Evolutionary conservation across 2,888 invertebrate genomes (phyloP).

Genomic region (Drosophila eohydei): DNA sequence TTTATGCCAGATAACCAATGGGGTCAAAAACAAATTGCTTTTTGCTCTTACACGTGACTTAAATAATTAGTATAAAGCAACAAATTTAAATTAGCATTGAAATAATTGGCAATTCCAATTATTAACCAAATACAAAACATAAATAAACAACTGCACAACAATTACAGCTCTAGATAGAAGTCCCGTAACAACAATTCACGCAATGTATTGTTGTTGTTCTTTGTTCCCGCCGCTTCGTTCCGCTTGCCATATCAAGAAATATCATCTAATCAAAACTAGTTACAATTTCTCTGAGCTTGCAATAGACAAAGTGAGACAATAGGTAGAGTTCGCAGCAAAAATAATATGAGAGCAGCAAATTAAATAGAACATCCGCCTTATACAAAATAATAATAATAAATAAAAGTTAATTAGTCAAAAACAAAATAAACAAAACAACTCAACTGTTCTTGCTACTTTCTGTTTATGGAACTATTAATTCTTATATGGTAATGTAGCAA

Average conservation of each 20-base stretch:
- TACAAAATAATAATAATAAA: conserved; percentile 6
- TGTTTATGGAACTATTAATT: conserved; percentile 39
- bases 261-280: conserved; percentile 49
- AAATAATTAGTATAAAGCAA: conserved; percentile 16
- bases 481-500: conserved; percentile 36
- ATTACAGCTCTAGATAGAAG: conserved; percentile 37
- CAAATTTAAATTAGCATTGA: conserved; percentile 19
- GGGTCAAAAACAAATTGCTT: conserved; percentile 11
- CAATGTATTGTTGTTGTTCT: conserved; percentile 14
- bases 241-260: conserved; percentile 28
- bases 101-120: conserved; percentile 31
- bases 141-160: conserved; percentile 40
- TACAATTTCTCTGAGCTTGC: conserved; percentile 34
- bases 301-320: conserved; percentile 28
- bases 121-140: conserved; percentile 24
- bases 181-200: conserved; percentile 17
- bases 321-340: conserved; percentile 12
- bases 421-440: neutral
- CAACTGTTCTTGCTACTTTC: conserved; percentile 14
- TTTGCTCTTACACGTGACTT: conserved; percentile 1
- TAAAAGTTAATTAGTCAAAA: conserved; percentile 3
- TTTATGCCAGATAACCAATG: conserved; percentile 3
- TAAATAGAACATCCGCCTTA: conserved; percentile 31
- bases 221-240: conserved; percentile 28
- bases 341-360: neutral